Conservation (phyloP, 2,797 vertebrate species). For the Antennarius maculatus region DNA sequence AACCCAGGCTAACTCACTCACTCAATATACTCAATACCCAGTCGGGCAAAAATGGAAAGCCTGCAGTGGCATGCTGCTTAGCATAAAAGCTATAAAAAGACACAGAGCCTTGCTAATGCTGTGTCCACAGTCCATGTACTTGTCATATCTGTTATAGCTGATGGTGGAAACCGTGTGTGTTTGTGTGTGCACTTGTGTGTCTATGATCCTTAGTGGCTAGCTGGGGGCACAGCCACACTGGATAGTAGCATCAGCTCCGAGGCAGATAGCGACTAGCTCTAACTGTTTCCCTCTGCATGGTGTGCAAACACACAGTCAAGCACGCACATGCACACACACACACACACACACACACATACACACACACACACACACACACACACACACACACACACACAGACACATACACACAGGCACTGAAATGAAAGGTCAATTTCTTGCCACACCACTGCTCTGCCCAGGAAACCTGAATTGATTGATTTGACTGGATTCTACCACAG, state of each 20-base stretch:
- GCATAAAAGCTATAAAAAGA: slow-evolving; percentile 72
- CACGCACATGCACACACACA: slow-evolving; percentile 4
- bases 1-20: slow-evolving; percentile 78
- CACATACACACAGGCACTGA: slow-evolving; percentile 31
- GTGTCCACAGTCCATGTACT: slow-evolving; percentile 60
- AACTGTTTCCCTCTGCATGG: slow-evolving; percentile 62
- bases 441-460: slow-evolving; percentile 78
- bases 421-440: slow-evolving; percentile 83
- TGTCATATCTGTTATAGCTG: slow-evolving; percentile 63
- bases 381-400: slow-evolving; percentile 14
- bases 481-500: slow-evolving; percentile 73
- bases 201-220: slow-evolving; percentile 52
- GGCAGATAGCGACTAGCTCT: slow-evolving; percentile 63
- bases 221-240: slow-evolving; percentile 57
- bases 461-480: slow-evolving; percentile 83
- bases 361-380: slow-evolving; percentile 4
- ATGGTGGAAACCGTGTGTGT: slow-evolving; percentile 37
- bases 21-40: slow-evolving; percentile 77
- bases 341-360: slow-evolving; percentile 29
- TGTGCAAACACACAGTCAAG: slow-evolving; percentile 32
- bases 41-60: slow-evolving; percentile 71
- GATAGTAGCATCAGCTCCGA: slow-evolving; percentile 65
- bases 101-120: slow-evolving; percentile 53
- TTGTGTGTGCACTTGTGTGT: slow-evolving; percentile 20
- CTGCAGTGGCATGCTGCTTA: slow-evolving; percentile 67